These are phyloP conservation scores for Drosophila nannoptera DNA, from an alignment of 1,140 invertebrate species.

Conservation along the genomic window DNA sequence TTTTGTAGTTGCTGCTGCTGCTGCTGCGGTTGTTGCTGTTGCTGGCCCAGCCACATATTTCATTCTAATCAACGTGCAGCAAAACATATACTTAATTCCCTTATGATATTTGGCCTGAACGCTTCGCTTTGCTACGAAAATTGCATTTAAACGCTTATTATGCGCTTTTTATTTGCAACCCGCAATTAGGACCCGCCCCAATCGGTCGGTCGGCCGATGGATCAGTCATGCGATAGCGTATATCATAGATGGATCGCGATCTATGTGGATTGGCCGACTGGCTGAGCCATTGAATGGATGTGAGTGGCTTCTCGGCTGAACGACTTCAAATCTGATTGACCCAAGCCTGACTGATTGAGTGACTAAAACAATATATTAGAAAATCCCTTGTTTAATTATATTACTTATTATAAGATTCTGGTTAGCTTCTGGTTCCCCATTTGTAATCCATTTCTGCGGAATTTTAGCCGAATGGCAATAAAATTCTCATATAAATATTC, in stretches of 20 bases:
- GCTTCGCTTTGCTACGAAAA: slow-evolving; percentile 70
- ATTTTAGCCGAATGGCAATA: no score
- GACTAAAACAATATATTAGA: no score
- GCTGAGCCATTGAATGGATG: not conserved
- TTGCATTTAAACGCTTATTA: slow-evolving; percentile 79
- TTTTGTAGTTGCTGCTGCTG: slow-evolving; percentile 10
- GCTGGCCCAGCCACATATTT: slow-evolving; percentile 51
- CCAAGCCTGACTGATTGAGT: not conserved
- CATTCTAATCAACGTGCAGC: slow-evolving; percentile 72
- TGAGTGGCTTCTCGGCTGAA: no score
- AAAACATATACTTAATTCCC: slow-evolving; percentile 73
- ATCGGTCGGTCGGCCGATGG: slow-evolving; percentile 34
- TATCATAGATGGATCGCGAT: slow-evolving; percentile 1
- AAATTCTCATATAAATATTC: no score
- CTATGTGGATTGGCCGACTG: not conserved
- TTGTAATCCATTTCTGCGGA: no score
- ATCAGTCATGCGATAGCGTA: slow-evolving; percentile 62
- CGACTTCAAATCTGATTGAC: not conserved
- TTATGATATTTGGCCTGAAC: slow-evolving; percentile 64
- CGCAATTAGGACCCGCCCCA: slow-evolving; percentile 66
- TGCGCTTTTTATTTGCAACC: slow-evolving; percentile 78
- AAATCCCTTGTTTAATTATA: no score
- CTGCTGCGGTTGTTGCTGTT: not conserved
- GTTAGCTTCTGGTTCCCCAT: no score
- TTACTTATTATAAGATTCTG: no score